Base-by-base conservation (phyloP, 2,113 vertebrate genomes). In the Amia ocellicauda region DNA sequence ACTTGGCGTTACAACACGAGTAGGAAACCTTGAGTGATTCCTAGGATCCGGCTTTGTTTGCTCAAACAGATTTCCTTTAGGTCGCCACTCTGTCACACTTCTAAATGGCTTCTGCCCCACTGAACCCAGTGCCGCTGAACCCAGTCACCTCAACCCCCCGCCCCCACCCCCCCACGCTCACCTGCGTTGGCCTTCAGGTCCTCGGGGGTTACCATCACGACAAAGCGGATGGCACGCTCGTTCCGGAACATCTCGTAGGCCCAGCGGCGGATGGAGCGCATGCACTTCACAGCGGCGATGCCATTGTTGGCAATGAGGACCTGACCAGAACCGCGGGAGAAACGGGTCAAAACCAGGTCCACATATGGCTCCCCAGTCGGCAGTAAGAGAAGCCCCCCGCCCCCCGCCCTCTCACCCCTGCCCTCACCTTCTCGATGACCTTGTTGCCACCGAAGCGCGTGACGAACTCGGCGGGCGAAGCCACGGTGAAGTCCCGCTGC, bases 221-320 rank as follows among this genome's bases (percentile, higher is more conserved):
- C 97, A 72, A 99, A 99, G 43, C 96, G 88, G 64, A 99, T 96
- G 1, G 93, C 96, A 36, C 96, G 88, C 77, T 99, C 96, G 1
- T 99, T 99, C 7, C 97, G 86, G 74, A 99, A 99, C 97, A 99
- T 99, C 84, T 99, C 97, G 0, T 99, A 99, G 68, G 97, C 91
- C 97, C 97, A 99, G 59, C 97, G 92, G 1, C 97, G 91, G 72
- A 99, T 99, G 64, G 97, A 99, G n/a, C 97, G 82, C 96, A 99
- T 99, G 78, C 97, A 99, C 70, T 99, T 99, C 61, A 99, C 97
- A 0, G 96, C 97, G 19, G 97, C 97, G n/a, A 99, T 99, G 50
- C 97, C 97, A 29, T 99, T 99, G 66, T 99, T 99, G 51, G 97
- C 97, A 62, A 99, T 99, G 59, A 99, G 93, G n/a, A 99, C 97